A percentile compares a stretch with the other conserved stretches of the same genome.
Evolutionary conservation across 2,797 vertebrate genomes (phyloP).

Genomic region (Poeciliopsis paucimaculata): DNA sequence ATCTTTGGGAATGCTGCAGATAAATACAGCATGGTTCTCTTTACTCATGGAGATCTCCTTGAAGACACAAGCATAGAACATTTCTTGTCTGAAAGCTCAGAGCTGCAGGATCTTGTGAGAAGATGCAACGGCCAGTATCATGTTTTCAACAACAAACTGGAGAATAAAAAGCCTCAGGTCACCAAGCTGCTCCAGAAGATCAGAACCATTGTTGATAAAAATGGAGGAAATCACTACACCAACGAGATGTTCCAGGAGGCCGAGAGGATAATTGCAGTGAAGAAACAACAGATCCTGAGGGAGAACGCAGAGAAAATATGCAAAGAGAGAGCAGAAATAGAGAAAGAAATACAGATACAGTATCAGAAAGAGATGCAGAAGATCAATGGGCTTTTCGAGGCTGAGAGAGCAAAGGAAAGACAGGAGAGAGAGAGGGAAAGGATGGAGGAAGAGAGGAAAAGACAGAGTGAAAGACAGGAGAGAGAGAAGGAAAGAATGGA

Average conservation of each 20-base stretch:
- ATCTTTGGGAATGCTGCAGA: not conserved
- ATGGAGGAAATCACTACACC: not conserved
- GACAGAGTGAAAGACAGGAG: not conserved
- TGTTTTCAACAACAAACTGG: not conserved
- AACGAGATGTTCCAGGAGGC: not conserved
- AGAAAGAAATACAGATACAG: not conserved
- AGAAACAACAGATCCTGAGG: not conserved
- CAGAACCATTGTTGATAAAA: not conserved
- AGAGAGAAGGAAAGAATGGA: not conserved
- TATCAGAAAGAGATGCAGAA: not conserved
- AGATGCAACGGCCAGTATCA: not conserved
- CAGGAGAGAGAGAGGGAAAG: not conserved
- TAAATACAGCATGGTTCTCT: conserved; percentile 1
- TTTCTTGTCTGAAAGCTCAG: not conserved
- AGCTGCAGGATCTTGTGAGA: not conserved
- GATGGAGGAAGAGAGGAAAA: not conserved
- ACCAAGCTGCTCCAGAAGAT: not conserved
- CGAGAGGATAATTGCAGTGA: not conserved
- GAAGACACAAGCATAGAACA: not conserved
- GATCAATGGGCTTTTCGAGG: not conserved
- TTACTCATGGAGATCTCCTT: not conserved
- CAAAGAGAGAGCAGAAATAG: not conserved
- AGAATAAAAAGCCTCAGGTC: not conserved
- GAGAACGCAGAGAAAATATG: not conserved
- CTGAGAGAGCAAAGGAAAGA: not conserved